These are phyloP conservation scores for Bursaphelenchus mucronatus DNA, from an alignment of 1,140 invertebrate species.

Conservation along the genomic window DNA sequence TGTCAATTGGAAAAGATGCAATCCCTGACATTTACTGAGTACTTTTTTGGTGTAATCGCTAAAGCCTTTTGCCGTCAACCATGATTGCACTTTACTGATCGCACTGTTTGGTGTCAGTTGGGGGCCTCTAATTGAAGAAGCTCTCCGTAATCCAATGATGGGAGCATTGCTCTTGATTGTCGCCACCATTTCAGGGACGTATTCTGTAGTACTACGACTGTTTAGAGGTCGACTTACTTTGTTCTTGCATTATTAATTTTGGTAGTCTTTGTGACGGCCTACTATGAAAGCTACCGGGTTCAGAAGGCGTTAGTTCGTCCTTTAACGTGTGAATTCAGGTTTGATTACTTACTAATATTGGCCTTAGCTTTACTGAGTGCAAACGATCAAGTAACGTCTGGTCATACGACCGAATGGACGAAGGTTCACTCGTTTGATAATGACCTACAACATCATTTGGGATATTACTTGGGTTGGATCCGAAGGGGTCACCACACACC, in stretches of 20 bases:
- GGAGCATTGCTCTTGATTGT: constrained; percentile 24
- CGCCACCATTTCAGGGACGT: constrained; percentile 30
- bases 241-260: constrained; percentile 28
- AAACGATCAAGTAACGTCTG: constrained; percentile 16
- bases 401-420: constrained; percentile 6
- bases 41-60: constrained; percentile 35
- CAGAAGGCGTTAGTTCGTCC: background rate
- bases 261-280: constrained; percentile 26
- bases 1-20: constrained; percentile 28
- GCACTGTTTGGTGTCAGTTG: constrained; percentile 22
- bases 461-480: too few relatives aligned
- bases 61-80: constrained; percentile 30
- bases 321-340: constrained; percentile 3
- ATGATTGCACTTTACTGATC: constrained; percentile 22
- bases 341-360: constrained; percentile 2
- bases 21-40: constrained; percentile 25
- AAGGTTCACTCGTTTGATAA: constrained; percentile 4
- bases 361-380: constrained; percentile 21
- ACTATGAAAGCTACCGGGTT: background rate
- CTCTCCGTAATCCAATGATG: constrained; percentile 20
- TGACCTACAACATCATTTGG: too few relatives aligned
- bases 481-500: too few relatives aligned
- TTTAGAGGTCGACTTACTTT: constrained; percentile 18
- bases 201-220: constrained; percentile 23
- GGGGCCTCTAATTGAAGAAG: constrained; percentile 26